phyloP scores from a whole-genome alignment of 1,140 invertebrate species.

The Drosophila prosaltans region DNA sequence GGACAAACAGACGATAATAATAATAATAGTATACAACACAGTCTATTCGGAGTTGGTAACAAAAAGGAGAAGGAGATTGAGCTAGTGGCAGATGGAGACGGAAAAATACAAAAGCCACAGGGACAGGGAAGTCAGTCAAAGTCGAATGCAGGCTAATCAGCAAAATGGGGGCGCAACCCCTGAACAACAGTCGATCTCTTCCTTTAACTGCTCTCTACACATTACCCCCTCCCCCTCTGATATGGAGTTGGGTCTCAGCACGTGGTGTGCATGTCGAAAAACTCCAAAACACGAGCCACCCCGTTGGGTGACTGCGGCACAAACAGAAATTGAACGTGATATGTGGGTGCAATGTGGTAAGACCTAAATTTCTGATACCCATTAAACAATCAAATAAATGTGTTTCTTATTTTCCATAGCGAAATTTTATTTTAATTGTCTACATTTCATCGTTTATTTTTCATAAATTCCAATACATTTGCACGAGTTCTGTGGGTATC shows the following conservation, averaged over 20 bases:
- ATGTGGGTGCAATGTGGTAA: constrained; percentile 41
- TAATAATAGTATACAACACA: constrained; percentile 72
- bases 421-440: too few relatives aligned
- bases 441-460: too few relatives aligned
- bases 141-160: constrained; percentile 59
- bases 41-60: constrained; percentile 58
- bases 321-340: constrained; percentile 17
- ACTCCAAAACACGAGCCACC: constrained; percentile 70
- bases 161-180: constrained; percentile 64
- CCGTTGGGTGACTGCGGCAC: constrained; percentile 47
- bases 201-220: neutral
- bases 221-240: neutral
- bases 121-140: constrained; percentile 38
- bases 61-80: constrained; percentile 35
- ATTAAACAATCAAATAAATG: neutral
- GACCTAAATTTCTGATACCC: constrained; percentile 5
- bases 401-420: neutral
- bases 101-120: neutral
- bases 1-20: constrained; percentile 78
- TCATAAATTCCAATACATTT: too few relatives aligned
- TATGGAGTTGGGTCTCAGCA: constrained; percentile 55
- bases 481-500: too few relatives aligned
- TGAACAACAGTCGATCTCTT: constrained; percentile 24
- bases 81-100: neutral
- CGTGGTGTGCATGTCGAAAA: constrained; percentile 66